Evolutionary conservation across 92 coral and sea anemone genomes (phyloP).

Genomic region (Galaxea fascicularis): DNA sequence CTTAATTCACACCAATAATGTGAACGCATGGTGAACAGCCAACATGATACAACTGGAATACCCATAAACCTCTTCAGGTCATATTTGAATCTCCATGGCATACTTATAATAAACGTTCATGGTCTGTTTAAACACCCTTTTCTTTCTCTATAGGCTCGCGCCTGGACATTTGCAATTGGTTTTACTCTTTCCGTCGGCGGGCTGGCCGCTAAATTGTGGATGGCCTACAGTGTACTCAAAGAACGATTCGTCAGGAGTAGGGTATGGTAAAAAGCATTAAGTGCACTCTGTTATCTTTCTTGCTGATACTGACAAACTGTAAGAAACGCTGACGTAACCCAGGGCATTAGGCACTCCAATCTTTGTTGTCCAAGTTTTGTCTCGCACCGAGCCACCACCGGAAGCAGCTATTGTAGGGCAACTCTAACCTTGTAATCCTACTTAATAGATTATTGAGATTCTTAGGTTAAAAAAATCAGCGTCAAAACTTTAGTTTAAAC

Average conservation of each 20-base stretch:
- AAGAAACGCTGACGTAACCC: neutral
- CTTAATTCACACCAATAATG: too few relatives aligned
- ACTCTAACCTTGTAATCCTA: too few relatives aligned
- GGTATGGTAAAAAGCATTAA: conserved; percentile 24
- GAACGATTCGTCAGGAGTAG: conserved; percentile 75
- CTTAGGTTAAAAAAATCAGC: too few relatives aligned
- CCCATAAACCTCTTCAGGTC: too few relatives aligned
- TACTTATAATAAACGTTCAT: neutral
- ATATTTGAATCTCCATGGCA: too few relatives aligned
- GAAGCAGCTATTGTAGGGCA: too few relatives aligned
- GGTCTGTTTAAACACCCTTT: neutral
- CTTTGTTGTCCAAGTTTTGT: too few relatives aligned
- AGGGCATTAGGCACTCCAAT: neutral
- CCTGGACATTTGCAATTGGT: conserved; percentile 96
- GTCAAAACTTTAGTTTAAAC: too few relatives aligned
- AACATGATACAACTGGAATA: too few relatives aligned
- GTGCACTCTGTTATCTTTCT: neutral
- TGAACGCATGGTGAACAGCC: too few relatives aligned
- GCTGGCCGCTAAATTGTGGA: conserved; percentile 92
- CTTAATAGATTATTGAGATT: too few relatives aligned
- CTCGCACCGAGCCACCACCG: too few relatives aligned
- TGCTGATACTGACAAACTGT: neutral
- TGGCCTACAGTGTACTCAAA: conserved; percentile 88
- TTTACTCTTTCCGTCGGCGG: conserved; percentile 96
- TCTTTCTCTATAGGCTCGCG: conserved; percentile 76